These are phyloP conservation scores for cattle (Bos taurus) DNA, from an alignment of 2,113 vertebrate species.

Conservation along the genomic window DNA sequence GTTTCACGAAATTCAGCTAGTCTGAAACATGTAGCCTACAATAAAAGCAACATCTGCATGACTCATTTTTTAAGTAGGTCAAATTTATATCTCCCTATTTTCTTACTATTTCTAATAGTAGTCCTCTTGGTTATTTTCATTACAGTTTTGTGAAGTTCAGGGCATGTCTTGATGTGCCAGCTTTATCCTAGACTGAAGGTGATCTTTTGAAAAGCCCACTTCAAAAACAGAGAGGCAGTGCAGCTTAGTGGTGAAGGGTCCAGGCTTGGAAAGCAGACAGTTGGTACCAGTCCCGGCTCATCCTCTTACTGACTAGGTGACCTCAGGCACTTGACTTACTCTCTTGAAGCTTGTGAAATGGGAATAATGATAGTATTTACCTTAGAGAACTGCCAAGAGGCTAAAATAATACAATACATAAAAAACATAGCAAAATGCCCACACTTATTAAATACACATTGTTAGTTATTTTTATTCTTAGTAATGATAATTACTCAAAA, in stretches of 20 bases:
- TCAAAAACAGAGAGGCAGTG: neutral
- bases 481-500: neutral
- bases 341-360: neutral
- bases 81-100: neutral
- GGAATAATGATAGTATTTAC: neutral
- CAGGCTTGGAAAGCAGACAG: neutral
- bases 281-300: neutral
- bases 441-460: neutral
- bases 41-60: neutral
- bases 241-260: neutral
- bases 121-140: neutral
- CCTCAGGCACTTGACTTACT: neutral
- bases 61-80: neutral
- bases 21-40: neutral
- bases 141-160: neutral
- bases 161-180: neutral
- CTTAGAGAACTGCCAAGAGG: neutral
- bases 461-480: conserved; percentile 12
- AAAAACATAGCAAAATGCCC: neutral
- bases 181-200: neutral
- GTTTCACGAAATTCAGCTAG: neutral
- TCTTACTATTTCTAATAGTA: neutral
- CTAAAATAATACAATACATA: neutral
- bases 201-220: neutral
- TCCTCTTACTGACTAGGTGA: neutral